Conservation (phyloP, 2,888 invertebrate genomes). For the Synanthedon formicaeformis region DNA sequence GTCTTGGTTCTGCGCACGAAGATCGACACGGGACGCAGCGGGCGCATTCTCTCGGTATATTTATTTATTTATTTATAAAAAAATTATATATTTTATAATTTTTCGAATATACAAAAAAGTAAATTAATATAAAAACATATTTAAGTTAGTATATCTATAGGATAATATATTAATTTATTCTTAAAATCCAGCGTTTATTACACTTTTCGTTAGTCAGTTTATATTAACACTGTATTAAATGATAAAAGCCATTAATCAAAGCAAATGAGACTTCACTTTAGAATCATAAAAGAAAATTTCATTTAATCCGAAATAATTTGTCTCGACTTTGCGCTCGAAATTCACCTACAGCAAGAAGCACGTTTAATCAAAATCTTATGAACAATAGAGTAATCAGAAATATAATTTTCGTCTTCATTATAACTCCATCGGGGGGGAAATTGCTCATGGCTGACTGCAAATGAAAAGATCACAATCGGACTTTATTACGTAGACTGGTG, state of each 20-base stretch:
- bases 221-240: too few species aligned
- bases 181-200: too few species aligned
- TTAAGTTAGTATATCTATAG: too few species aligned
- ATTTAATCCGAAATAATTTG: constrained; percentile 39
- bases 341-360: constrained; percentile 25
- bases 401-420: constrained; percentile 57
- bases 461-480: constrained; percentile 63
- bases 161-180: too few species aligned
- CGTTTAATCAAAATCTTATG: constrained; percentile 46
- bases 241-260: constrained; percentile 16
- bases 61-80: too few species aligned
- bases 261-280: constrained; percentile 24
- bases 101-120: too few species aligned
- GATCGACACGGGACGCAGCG: too few species aligned
- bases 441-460: constrained; percentile 55
- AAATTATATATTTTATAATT: too few species aligned
- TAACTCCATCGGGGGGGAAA: constrained; percentile 41
- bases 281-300: constrained; percentile 22
- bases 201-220: too few species aligned
- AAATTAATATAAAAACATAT: too few species aligned
- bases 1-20: too few species aligned
- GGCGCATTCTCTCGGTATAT: too few species aligned
- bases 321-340: constrained; percentile 28
- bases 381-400: constrained; percentile 59
- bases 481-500: constrained; percentile 40